Base-by-base conservation (phyloP, 2,113 vertebrate species). In the Rhodinocichla rosea region DNA sequence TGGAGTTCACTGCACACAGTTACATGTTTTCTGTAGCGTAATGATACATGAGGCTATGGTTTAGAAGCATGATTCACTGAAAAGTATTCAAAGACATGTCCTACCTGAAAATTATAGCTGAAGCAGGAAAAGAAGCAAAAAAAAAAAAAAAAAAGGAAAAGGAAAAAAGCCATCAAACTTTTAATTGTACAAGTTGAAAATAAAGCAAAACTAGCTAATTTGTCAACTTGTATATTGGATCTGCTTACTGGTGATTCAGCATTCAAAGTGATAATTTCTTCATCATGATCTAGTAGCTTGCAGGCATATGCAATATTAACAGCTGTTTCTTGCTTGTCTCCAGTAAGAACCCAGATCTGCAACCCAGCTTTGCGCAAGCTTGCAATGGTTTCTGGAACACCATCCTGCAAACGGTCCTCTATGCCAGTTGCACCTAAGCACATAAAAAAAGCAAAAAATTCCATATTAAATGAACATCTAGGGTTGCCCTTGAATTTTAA, bases 251-350 rank as follows among this genome's bases (percentile, higher is more conserved):
- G 98, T 39, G 99, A 99, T 73, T 99, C 99, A 5, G 99, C 99
- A 28, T 99, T 99, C 53, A 99, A 97, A 7, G 99, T 99, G 88
- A 99, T 98, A 87, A 99, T 97, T 92, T 99, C 99, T 92, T 99
- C 99, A 23, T 99, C 98, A 0, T 98, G 99, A 85, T 99, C 99
- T 79, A 99, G 98, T 63, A 99, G 98, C 83, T 99, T 99, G 98
- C 99, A 99, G 82, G 99, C 99, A 13, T 99, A 99, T 0, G 99
- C 99, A 15, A 99, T 99, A 90, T 99, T 99, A 71, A 99, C 95
- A 15, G 99, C 99, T 1, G 99, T 99, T 97, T 99, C 99, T 94
- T 99, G 99, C 92, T 99, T 99, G 98, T 99, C 99, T 9, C 99
- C 99, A 1, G 99, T 99, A 94, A 99, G 98, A 82, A 99, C 99